These are phyloP conservation scores for Falco concolor DNA, from an alignment of 2,797 vertebrate species.

Conservation along the genomic window DNA sequence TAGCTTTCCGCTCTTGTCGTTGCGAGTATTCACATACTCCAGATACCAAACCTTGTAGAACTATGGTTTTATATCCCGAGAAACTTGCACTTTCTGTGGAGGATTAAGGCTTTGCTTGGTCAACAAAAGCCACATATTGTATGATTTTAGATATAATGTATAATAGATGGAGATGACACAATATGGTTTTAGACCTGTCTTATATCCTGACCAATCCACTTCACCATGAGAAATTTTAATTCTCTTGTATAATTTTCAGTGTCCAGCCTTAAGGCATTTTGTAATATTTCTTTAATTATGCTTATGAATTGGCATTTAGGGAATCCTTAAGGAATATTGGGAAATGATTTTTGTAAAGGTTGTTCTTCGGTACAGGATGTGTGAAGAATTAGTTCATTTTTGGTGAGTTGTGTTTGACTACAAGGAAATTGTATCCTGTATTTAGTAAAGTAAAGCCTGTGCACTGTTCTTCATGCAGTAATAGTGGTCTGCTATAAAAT, in stretches of 20 bases:
- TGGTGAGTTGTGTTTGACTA: neutral
- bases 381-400: neutral
- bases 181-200: neutral
- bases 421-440: neutral
- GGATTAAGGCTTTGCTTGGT: neutral
- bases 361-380: neutral
- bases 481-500: neutral
- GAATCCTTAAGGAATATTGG: neutral
- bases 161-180: neutral
- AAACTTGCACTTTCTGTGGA: neutral
- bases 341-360: neutral
- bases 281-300: neutral
- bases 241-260: neutral
- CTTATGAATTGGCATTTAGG: neutral
- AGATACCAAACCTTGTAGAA: neutral
- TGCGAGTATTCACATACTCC: neutral
- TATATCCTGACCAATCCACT: neutral
- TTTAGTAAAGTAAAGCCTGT: neutral
- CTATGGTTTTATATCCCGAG: neutral
- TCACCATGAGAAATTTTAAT: neutral
- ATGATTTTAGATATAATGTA: neutral
- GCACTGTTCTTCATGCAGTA: neutral
- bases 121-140: neutral
- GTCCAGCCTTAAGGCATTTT: neutral
- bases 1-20: neutral